A percentile compares a stretch with the other conserved stretches of the same genome.
Evolutionary conservation across 2,888 invertebrate species (phyloP).

Genomic region (Phyllotreta striolata): DNA sequence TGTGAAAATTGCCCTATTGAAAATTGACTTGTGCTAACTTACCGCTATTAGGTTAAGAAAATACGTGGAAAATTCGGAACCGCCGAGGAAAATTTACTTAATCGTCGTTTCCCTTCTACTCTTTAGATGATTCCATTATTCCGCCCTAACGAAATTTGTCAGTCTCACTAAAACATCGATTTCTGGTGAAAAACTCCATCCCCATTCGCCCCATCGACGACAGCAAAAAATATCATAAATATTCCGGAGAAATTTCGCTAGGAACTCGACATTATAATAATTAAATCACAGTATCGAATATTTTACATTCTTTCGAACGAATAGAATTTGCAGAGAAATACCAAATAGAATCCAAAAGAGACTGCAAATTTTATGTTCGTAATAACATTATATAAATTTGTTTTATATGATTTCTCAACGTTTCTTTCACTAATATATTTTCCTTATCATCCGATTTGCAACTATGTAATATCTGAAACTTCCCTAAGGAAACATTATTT

Average conservation of each 20-base stretch:
- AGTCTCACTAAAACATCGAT: conserved; percentile 10
- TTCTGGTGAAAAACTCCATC: background rate
- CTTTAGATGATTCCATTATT: conserved; percentile 8
- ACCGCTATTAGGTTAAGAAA: conserved; percentile 6
- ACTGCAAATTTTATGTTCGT: too few relatives aligned
- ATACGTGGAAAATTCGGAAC: conserved; percentile 10
- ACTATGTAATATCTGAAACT: too few relatives aligned
- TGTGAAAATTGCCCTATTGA: background rate
- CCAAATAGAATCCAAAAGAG: too few relatives aligned
- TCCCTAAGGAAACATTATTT: background rate
- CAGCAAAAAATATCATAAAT: conserved; percentile 8
- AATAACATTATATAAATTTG: too few relatives aligned
- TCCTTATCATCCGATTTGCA: too few relatives aligned
- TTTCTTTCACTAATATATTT: too few relatives aligned
- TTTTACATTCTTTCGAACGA: too few relatives aligned
- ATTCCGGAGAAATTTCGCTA: background rate
- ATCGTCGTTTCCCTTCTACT: conserved; percentile 15
- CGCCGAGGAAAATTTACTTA: conserved; percentile 14
- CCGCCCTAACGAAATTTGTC: conserved; percentile 12
- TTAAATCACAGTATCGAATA: too few relatives aligned
- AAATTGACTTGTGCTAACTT: conserved; percentile 2
- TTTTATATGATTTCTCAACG: too few relatives aligned
- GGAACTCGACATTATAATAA: conserved; percentile 6
- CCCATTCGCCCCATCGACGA: background rate
- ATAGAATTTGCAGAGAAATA: too few relatives aligned